Base-by-base conservation (phyloP, 2,888 invertebrate genomes). In the Listrodromus nycthemerus region DNA sequence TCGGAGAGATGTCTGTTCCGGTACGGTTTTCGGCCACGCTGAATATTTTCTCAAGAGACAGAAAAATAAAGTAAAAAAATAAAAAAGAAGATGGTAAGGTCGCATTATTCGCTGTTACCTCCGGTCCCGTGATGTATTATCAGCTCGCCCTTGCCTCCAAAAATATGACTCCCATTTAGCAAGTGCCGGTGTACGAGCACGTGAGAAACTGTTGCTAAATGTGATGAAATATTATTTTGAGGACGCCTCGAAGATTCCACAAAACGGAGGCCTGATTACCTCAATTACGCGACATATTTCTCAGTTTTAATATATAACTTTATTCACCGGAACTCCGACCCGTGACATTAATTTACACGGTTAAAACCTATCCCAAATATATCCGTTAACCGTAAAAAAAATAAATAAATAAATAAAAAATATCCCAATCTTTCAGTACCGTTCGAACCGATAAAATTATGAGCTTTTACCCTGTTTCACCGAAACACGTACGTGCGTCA, bases 101-200 rank as follows among this genome's bases (percentile, higher is more conserved):
- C 81, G 74, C 75, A 79, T 84, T 82, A 71, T 84, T 84, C 81
- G 82, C 82, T 21, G 74, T 61, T 78, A 80, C 73, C 48, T 75
- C 48, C 37, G 27, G 65, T 61, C 81, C 50, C 75, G 48, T 81
- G 81, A 84, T 81, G 77, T 84, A 84, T 84, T 74, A 84, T 79
- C 78, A 78, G 74, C 67, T 69, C 66, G 55, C 65, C 45, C 69
- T 55, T 63, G 21, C 55, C 75, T 61, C 67, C 33, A 73, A 71
- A 78, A 83, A 84, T 86, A 86, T 86, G 82, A 76, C 65, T 61
- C 63, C 86, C 84, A 86, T 86, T 86, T 86, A 84, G 75, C 77
- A 83, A 83, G 77, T 63, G 84, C 80, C 61, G 82, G 84, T 78
- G 67, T 86, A 80, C 73, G 75, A 70, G 78, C 86, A 80, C 78